Evolutionary conservation across 2,888 invertebrate species (phyloP).

Genomic region (Apocheima hispidaria): DNA sequence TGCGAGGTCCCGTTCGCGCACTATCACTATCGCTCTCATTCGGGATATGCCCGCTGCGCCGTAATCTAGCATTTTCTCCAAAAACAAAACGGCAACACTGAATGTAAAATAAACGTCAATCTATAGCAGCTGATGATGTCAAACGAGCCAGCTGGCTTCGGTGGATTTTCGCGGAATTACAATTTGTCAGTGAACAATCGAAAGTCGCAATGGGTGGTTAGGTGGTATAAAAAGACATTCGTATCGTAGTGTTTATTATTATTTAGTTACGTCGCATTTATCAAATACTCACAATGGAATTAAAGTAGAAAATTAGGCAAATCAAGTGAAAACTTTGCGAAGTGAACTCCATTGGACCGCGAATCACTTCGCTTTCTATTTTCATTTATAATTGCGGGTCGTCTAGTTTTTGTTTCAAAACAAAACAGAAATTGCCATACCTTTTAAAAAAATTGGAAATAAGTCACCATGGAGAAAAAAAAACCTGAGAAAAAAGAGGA

Average conservation of each 20-base stretch:
- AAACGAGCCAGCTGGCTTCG: neutral
- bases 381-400: constrained; percentile 43
- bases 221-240: constrained; percentile 11
- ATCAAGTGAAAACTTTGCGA: constrained; percentile 48
- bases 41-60: too few relatives aligned
- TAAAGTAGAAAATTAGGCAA: constrained; percentile 64
- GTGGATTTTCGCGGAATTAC: constrained; percentile 9
- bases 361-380: constrained; percentile 59
- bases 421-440: neutral
- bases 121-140: constrained; percentile 4
- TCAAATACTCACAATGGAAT: constrained; percentile 70
- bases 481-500: constrained; percentile 26
- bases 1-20: too few relatives aligned
- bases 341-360: constrained; percentile 42
- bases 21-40: too few relatives aligned
- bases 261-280: constrained; percentile 46
- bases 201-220: constrained; percentile 60
- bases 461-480: constrained; percentile 34
- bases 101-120: too few relatives aligned
- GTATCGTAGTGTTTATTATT: constrained; percentile 32
- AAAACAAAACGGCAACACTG: too few relatives aligned
- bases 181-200: constrained; percentile 53
- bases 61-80: too few relatives aligned
- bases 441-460: neutral
- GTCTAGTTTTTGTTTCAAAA: neutral